Base-by-base conservation (phyloP, 2,797 vertebrate species). In the Syngnathus rostellatus region DNA sequence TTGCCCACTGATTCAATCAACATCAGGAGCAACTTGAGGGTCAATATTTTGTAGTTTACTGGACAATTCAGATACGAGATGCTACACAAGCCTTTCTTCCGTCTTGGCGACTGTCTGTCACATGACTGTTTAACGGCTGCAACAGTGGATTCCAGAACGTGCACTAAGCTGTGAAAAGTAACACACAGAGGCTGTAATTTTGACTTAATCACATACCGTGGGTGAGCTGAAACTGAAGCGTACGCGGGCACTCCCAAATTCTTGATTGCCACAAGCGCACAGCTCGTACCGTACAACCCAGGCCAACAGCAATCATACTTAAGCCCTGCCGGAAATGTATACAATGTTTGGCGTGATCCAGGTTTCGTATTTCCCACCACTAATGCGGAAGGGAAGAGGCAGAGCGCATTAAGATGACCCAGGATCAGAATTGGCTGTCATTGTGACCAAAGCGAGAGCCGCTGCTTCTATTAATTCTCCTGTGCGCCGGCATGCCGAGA, bases 381-480 rank as follows among this genome's bases (percentile, higher is more conserved):
- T 85, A 83, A 86, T 82, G 78, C 77, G 17, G 79, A 82, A 63
- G 77, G 83, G 82, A 82, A 84, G 81, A 82, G 69, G 68, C 68
- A 75, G 71, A 71, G 79, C 79, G 77, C 64, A 81, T 81, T 82
- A 78, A 80, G 81, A 85, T 85, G 81, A 87, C 85, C 82, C 78
- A 62, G 76, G 84, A 86, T 80, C 85, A 81, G 76, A 75, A 69
- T 71, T 71, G 80, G 78, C 77, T 86, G 81, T 83, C 83, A 78
- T 70, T 72, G 77, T 73, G 79, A 74, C 62, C 78, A 76, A 80
- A 84, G 80, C 72, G 83, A 84, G 85, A 81, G 79, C 84, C 79
- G 78, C 78, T 83, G 82, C 75, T 87, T 83, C 88, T 89, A 86
- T 89, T 87, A 86, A 88, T 88, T 87, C 81, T 80, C 75, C 69